Evolutionary conservation across 2,797 vertebrate species (phyloP), one percentile per base, ranked within the genome.

Genomic region (Menidia menidia): DNA sequence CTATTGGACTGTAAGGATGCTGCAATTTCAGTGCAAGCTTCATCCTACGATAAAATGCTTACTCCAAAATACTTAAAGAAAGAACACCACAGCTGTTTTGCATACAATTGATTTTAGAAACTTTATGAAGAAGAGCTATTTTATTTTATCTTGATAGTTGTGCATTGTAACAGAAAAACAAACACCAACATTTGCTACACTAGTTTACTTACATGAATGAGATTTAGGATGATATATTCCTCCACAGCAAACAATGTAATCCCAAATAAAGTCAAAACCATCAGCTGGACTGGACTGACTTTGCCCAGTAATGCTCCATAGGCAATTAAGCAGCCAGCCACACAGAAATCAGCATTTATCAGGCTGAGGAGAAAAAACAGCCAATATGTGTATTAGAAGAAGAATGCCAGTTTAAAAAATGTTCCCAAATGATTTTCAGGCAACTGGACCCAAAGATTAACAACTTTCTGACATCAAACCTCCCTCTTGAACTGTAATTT

Each of bases 261-360:
- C 77, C 98, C 96, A 89, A 98, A 96, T 77, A 99, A 89, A 4
- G 98, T 97, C 94, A 99, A 87, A 75, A 99, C 77, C 89, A 99
- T 71, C 74, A 99, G 86, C 87, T 99, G 98, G 54, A 99, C 85
- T 0, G 97, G 96, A 81, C 97, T 99, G 85, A 96, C 95, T 89
- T 97, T 99, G 25, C 98, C 98, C 64, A 99, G 90, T 68, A 99
- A 76, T 0, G 96, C 98, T 18, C 98, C 98, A 1, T 96, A 99
- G 47, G 98, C 96, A 18, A 99, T 97, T 47, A 98, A 92, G 66
- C 97, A 97, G 2, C 96, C 95, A 0, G 95, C 98, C 88, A 97
- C 97, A 2, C 97, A 98, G 94, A 99, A 99, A 88, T 99, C 98
- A 9, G 98, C 98, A 60, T 98, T 97, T 86, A 99, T 99, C 76